A percentile compares a stretch with the other conserved stretches of the same genome.
Evolutionary conservation across 2,113 vertebrate species (phyloP).

Genomic region (Podilymbus podiceps): DNA sequence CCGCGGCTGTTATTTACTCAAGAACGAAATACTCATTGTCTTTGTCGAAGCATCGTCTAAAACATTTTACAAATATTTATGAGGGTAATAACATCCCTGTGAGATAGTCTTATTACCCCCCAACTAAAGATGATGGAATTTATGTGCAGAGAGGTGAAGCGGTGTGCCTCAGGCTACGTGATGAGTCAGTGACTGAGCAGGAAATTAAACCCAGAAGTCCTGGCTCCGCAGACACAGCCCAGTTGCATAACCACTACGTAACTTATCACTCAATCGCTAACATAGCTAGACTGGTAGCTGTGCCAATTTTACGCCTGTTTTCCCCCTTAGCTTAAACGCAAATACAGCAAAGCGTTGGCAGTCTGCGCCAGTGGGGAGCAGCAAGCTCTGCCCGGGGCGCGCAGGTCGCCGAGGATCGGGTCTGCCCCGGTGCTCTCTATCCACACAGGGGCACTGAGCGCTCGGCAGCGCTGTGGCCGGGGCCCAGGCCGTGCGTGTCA

Average conservation of each 20-base stretch:
- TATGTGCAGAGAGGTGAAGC: neutral
- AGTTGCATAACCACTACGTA: conserved; percentile 12
- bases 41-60: neutral
- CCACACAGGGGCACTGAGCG: accelerated
- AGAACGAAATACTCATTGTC: neutral
- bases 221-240: neutral
- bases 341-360: neutral
- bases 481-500: neutral
- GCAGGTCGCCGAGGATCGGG: neutral
- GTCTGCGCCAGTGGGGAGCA: neutral
- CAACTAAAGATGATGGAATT: neutral
- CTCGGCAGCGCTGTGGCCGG: neutral
- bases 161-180: neutral
- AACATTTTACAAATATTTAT: conserved; percentile 26
- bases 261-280: neutral
- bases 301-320: neutral
- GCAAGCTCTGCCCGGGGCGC: neutral
- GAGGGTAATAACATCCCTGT: neutral
- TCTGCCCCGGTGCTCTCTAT: accelerated
- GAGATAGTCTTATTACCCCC: neutral
- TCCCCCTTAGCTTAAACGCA: neutral
- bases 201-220: conserved; percentile 24
- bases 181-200: conserved; percentile 45
- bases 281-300: neutral
- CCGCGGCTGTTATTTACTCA: neutral